These are phyloP conservation scores for Mixornis gularis DNA, from an alignment of 2,113 vertebrate genomes.

Conservation along the genomic window DNA sequence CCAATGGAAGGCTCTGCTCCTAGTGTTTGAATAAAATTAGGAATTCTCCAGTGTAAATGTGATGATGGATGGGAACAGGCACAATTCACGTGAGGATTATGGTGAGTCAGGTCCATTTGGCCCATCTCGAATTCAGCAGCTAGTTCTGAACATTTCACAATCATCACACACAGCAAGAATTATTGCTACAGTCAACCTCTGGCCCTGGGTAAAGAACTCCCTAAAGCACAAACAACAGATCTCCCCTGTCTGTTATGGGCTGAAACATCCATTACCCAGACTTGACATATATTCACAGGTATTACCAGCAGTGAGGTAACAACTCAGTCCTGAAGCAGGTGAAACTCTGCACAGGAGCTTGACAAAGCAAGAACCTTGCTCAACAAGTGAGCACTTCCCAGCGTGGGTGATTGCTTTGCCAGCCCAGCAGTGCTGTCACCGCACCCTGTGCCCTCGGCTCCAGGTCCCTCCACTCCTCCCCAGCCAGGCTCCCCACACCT, in stretches of 20 bases:
- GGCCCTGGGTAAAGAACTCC: not conserved
- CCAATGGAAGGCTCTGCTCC: not conserved
- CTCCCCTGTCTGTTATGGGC: not conserved
- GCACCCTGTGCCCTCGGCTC: not conserved
- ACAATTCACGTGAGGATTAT: not conserved
- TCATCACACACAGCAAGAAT: not conserved
- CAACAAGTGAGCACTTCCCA: not conserved
- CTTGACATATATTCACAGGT: not conserved
- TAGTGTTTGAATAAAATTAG: not conserved
- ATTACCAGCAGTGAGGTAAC: not conserved
- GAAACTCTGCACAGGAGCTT: not conserved
- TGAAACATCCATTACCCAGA: not conserved
- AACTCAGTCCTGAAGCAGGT: not conserved
- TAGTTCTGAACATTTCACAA: not conserved
- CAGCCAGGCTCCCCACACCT: not conserved
- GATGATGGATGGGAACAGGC: fast-evolving
- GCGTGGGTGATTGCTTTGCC: not conserved
- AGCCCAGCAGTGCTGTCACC: not conserved
- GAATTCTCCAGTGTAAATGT: not conserved
- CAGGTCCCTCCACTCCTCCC: not conserved
- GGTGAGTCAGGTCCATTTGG: not conserved
- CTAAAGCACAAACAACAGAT: not conserved
- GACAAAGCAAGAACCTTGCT: not conserved
- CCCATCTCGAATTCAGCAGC: not conserved
- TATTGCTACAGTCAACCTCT: not conserved